Evolutionary conservation across 2,797 vertebrate species (phyloP).

Genomic region (Falco cherrug): DNA sequence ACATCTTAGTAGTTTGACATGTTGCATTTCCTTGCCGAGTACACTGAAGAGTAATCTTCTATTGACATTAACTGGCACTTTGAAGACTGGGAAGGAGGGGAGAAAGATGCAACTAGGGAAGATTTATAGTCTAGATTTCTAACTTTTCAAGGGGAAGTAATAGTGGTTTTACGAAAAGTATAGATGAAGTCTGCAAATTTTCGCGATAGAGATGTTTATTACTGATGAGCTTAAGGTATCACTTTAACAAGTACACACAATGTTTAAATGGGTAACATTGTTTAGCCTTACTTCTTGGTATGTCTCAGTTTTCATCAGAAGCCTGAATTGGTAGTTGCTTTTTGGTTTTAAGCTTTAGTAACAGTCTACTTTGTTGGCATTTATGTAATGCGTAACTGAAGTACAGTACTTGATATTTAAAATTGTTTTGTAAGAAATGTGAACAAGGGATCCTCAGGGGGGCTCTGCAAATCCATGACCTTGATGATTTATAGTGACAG

Average conservation of each 20-base stretch:
- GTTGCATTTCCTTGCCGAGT: neutral
- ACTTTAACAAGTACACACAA: neutral
- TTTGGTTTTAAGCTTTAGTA: neutral
- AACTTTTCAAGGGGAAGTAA: neutral
- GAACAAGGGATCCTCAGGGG: neutral
- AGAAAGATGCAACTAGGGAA: neutral
- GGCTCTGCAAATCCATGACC: neutral
- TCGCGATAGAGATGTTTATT: fast-evolving
- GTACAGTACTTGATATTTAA: neutral
- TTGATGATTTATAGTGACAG: neutral
- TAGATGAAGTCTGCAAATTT: neutral
- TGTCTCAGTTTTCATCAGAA: neutral
- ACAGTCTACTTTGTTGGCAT: neutral
- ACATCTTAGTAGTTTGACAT: neutral
- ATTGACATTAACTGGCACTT: neutral
- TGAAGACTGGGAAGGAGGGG: neutral
- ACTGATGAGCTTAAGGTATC: neutral
- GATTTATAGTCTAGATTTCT: neutral
- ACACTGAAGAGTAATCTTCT: neutral
- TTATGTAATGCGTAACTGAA: neutral
- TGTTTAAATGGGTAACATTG: neutral
- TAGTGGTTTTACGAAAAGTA: neutral
- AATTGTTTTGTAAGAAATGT: neutral
- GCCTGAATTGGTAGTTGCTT: neutral
- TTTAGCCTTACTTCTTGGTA: neutral